Evolutionary conservation across 2,888 invertebrate genomes (phyloP).

Genomic region (Scrobipalpa atriplicella): DNA sequence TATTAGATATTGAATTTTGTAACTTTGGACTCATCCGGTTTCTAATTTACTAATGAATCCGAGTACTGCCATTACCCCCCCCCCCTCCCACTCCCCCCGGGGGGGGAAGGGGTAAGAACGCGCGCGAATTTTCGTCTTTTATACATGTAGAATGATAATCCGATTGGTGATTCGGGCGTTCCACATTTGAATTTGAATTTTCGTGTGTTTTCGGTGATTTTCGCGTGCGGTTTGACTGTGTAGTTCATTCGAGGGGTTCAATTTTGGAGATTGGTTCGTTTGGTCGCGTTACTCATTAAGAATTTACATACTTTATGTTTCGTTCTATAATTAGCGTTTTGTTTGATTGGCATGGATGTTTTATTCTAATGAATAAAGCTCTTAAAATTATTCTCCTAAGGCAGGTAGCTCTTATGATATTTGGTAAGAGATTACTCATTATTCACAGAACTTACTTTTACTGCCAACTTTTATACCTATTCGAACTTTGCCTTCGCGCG

Average conservation of each 20-base stretch:
- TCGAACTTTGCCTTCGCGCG: neutral
- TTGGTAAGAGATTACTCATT: neutral
- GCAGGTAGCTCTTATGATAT: neutral
- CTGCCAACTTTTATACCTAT: neutral
- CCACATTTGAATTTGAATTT: slow-evolving; percentile 77
- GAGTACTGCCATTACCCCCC: slow-evolving; percentile 76
- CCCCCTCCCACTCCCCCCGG: slow-evolving; percentile 35
- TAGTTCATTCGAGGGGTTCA: slow-evolving; percentile 45
- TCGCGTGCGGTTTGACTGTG: slow-evolving; percentile 51
- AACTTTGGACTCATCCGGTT: slow-evolving; percentile 83
- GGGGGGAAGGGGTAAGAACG: slow-evolving; percentile 73
- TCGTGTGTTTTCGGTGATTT: slow-evolving; percentile 54
- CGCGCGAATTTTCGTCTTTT: slow-evolving; percentile 79
- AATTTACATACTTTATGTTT: slow-evolving; percentile 17
- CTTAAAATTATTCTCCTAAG: neutral
- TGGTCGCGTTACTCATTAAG: slow-evolving; percentile 32
- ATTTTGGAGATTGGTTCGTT: slow-evolving; percentile 54
- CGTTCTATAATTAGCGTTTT: slow-evolving; percentile 10
- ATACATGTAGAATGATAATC: slow-evolving; percentile 81
- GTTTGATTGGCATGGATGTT: slow-evolving; percentile 14
- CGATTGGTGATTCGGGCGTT: slow-evolving; percentile 78
- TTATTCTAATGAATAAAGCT: neutral
- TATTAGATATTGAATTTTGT: slow-evolving; percentile 83
- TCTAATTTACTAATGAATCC: slow-evolving; percentile 84
- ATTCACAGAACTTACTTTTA: slow-evolving; percentile 2